phyloP scores from a whole-genome alignment of 2,797 vertebrate species.

The Halcyon smyrnensis region DNA sequence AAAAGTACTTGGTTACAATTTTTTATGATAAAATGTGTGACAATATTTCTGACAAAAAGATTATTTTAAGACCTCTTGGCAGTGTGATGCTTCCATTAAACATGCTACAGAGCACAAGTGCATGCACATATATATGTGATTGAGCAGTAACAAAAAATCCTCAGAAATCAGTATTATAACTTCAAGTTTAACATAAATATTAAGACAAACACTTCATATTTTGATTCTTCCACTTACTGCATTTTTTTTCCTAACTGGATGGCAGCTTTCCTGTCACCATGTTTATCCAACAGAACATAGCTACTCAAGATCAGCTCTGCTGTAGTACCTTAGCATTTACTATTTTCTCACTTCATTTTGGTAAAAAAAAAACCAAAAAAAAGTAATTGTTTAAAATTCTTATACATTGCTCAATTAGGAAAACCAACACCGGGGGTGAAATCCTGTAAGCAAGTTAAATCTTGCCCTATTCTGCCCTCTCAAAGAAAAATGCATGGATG shows the following conservation, averaged over 20 bases:
- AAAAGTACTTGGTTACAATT: background rate
- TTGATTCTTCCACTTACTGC: background rate
- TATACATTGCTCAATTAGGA: background rate
- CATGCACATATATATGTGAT: background rate
- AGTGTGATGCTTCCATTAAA: background rate
- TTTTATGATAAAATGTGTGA: background rate
- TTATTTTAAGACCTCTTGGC: background rate
- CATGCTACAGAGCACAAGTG: background rate
- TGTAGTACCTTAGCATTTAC: background rate
- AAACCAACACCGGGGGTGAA: background rate
- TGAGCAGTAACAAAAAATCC: background rate
- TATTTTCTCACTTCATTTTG: background rate
- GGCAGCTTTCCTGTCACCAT: background rate
- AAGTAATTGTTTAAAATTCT: constrained; percentile 5
- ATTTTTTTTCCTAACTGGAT: background rate
- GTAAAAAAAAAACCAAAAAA: background rate
- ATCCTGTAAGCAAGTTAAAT: background rate
- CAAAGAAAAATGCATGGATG: constrained; percentile 48
- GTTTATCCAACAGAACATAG: background rate
- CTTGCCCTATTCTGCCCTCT: background rate
- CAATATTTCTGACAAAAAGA: background rate
- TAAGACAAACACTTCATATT: background rate
- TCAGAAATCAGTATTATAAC: background rate
- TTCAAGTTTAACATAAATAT: background rate
- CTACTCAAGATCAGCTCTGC: background rate